phyloP scores from a whole-genome alignment of 2,888 invertebrate species.

The Andrena minutula region DNA sequence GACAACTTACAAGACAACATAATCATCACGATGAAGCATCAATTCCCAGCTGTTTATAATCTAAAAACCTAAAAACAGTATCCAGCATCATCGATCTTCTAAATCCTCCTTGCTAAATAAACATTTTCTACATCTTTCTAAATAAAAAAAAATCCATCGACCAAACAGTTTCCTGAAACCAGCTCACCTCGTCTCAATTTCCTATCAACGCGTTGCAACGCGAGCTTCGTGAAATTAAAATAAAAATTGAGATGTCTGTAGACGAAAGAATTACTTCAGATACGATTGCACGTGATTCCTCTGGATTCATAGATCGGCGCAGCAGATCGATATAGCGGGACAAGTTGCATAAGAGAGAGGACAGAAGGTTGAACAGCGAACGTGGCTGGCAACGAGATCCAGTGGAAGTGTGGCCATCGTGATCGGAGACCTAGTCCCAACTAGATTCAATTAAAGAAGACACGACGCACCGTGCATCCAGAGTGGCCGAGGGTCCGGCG shows the following conservation, averaged over 20 bases:
- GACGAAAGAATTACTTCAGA: not conserved
- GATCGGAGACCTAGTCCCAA: constrained; percentile 24
- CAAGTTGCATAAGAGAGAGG: constrained; percentile 7
- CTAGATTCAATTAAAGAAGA: constrained; percentile 60
- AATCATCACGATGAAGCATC: too few relatives aligned
- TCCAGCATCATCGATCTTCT: too few relatives aligned
- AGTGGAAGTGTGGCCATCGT: constrained; percentile 25
- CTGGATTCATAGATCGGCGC: not conserved
- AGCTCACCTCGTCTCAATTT: not conserved
- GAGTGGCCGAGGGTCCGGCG: constrained; percentile 30
- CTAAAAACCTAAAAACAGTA: too few relatives aligned
- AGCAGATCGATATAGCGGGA: constrained; percentile 1
- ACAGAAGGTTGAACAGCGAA: constrained; percentile 9
- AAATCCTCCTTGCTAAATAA: too few relatives aligned
- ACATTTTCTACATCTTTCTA: too few relatives aligned
- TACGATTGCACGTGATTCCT: not conserved
- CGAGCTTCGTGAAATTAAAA: not conserved
- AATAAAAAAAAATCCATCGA: too few relatives aligned
- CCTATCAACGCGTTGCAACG: not conserved
- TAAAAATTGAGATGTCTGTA: not conserved
- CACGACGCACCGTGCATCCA: constrained; percentile 45
- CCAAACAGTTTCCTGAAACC: too few relatives aligned
- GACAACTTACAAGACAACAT: too few relatives aligned
- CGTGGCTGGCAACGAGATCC: constrained; percentile 1
- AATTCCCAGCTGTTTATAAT: too few relatives aligned